Percentiles rank a stretch among this genome's conserved stretches.
These are phyloP conservation scores for Camelus bactrianus DNA, from an alignment of 2,113 vertebrate species.

Conservation along the genomic window DNA sequence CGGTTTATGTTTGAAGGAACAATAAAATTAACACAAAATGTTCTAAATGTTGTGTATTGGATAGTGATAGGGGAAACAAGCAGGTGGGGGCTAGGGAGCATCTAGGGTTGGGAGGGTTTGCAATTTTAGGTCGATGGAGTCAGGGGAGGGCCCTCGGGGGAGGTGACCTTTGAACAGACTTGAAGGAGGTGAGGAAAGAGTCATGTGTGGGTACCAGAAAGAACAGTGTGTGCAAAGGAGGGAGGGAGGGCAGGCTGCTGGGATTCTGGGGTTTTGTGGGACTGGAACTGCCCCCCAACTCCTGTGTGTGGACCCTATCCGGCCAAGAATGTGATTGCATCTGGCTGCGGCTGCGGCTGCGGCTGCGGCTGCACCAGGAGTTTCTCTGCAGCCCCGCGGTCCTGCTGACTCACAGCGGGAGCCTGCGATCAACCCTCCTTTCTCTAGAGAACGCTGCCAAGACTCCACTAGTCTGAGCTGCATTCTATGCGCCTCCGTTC, in stretches of 20 bases:
- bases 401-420: conserved; percentile 12
- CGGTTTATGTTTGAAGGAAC: no score
- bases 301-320: neutral
- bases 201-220: neutral
- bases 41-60: neutral
- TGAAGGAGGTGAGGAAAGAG: neutral
- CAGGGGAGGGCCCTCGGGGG: neutral
- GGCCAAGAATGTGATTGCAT: neutral
- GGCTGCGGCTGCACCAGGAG: accelerated
- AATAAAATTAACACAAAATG: neutral
- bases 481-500: neutral
- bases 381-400: neutral
- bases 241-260: accelerated
- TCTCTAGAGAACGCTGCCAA: neutral
- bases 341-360: no score
- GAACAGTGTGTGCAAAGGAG: no score
- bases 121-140: neutral
- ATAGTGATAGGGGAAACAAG: neutral
- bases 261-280: neutral
- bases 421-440: neutral
- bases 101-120: neutral
- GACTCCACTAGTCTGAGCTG: neutral
- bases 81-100: accelerated
- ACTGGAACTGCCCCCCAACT: neutral
- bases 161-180: neutral